Base-by-base conservation (phyloP, 1,140 invertebrate genomes). In the Cephus cinctus region DNA sequence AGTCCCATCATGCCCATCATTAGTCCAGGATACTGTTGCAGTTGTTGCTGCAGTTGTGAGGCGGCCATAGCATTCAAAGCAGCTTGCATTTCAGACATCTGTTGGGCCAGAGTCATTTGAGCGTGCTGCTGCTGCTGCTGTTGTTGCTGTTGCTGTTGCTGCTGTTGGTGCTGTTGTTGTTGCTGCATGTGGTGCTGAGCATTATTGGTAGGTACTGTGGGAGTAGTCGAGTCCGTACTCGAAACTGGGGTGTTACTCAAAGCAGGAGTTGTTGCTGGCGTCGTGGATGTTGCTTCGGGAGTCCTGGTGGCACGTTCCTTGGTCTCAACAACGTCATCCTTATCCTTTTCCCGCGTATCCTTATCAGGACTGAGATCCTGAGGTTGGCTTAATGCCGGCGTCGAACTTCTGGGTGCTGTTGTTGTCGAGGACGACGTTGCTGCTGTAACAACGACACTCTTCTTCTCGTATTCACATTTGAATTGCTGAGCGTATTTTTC, bases 401-500 rank as follows among this genome's bases (percentile, higher is more conserved):
- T 86, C 2, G 81, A 80, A 5, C 81, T 83, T 22, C 81, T 75
- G 1, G 83, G 81, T 9, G 80, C 80, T 4, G 77, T 78, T n/a
- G 70, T 79, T 5, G 80, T 80, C 2, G 80, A 80, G 8, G 79
- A 81, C 2, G 78, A 80, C 3, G 81, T 81, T n/a, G 80, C 79
- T 4, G 75, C 77, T 16, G 84, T 86, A 15, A 86, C 84, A 21
- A 85, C 84, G 30, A 86, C 84, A 43, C 80, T 83, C 69, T 90
- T 90, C 72, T 88, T 88, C 65, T 91, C 88, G 68, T 90, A 91
- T 63, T 92, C 89, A 59, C 81, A 85, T 73, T 91, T 90, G 63
- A 92, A 92, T 61, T 91, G 88, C 74, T 94, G 88, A 21, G 92
- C 91, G 76, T 94, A 95, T 70, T 91, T 87, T 77, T 96, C 92